A percentile compares a stretch with the other conserved stretches of the same genome.
Evolutionary conservation across 92 coral and sea anemone genomes (phyloP).

Genomic region (Paragorgia papillata): DNA sequence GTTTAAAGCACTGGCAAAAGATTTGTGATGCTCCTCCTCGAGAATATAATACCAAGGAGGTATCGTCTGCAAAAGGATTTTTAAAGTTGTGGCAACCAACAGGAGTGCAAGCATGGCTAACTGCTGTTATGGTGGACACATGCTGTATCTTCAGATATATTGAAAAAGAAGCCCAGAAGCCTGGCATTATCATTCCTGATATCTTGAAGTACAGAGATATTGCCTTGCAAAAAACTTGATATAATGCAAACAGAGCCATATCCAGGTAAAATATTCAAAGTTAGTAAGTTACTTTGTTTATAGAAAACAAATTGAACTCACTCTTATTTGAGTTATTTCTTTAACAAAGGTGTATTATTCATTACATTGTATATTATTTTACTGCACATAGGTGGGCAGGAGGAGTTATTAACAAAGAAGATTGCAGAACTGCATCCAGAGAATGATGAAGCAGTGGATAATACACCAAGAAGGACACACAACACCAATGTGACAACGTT

Average conservation of each 20-base stretch:
- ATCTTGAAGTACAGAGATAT: constrained; percentile 28
- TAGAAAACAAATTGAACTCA: background rate
- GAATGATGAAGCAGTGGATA: too few relatives aligned
- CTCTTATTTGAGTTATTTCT: background rate
- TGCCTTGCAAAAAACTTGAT: constrained; percentile 10
- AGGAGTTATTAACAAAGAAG: too few relatives aligned
- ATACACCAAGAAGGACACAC: too few relatives aligned
- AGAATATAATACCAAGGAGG: background rate
- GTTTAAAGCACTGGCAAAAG: background rate
- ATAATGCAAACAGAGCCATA: constrained; percentile 11
- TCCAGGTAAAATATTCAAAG: background rate
- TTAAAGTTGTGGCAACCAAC: background rate
- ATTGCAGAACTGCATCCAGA: too few relatives aligned
- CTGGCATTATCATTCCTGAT: constrained; percentile 12
- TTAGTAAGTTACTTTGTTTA: background rate
- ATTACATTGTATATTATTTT: background rate
- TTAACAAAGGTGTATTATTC: background rate
- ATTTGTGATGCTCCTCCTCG: background rate
- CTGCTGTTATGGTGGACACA: background rate
- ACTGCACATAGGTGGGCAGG: too few relatives aligned
- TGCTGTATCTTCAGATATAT: constrained; percentile 2
- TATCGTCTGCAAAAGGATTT: background rate
- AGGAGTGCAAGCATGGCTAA: background rate
- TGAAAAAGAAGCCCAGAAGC: background rate
- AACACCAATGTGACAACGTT: too few relatives aligned